These are phyloP conservation scores for Monodelphis domestica DNA, from an alignment of 2,797 vertebrate species.

Conservation along the genomic window DNA sequence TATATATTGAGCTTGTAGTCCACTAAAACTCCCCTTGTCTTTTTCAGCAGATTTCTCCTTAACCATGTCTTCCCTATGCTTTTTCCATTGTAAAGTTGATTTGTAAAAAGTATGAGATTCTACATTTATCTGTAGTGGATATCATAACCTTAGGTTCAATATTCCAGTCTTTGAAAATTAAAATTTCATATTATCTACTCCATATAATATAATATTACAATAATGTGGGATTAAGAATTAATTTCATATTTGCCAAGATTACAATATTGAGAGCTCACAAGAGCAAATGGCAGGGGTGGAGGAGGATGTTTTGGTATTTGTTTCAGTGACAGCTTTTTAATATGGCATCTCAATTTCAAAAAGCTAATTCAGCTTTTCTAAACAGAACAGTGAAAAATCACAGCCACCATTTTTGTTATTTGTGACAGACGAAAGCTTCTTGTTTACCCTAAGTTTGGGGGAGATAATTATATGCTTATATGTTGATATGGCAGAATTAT, in stretches of 20 bases:
- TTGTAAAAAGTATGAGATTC: background rate
- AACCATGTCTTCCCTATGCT: background rate
- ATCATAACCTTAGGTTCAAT: background rate
- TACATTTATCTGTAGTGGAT: background rate
- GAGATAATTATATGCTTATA: slow-evolving; percentile 44
- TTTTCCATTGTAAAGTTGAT: background rate
- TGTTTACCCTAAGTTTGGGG: slow-evolving; percentile 40
- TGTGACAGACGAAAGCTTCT: slow-evolving; percentile 53
- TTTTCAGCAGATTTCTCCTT: background rate
- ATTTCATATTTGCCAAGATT: slow-evolving; percentile 44
- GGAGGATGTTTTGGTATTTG: slow-evolving; percentile 6
- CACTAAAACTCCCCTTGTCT: background rate
- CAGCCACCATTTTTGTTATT: slow-evolving; percentile 49
- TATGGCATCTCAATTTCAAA: slow-evolving; percentile 22
- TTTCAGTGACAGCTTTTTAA: background rate
- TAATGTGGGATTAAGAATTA: slow-evolving; percentile 26
- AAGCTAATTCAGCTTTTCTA: slow-evolving; percentile 35
- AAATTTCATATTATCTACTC: slow-evolving; percentile 4
- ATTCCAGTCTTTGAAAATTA: background rate
- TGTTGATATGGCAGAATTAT: slow-evolving; percentile 37
- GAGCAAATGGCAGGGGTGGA: background rate
- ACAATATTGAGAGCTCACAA: background rate
- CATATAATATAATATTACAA: slow-evolving; percentile 1
- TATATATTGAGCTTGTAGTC: background rate
- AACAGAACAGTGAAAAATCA: slow-evolving; percentile 44